These are phyloP conservation scores for Oreochromis tanganicae DNA, from an alignment of 2,113 vertebrate species.

Conservation along the genomic window DNA sequence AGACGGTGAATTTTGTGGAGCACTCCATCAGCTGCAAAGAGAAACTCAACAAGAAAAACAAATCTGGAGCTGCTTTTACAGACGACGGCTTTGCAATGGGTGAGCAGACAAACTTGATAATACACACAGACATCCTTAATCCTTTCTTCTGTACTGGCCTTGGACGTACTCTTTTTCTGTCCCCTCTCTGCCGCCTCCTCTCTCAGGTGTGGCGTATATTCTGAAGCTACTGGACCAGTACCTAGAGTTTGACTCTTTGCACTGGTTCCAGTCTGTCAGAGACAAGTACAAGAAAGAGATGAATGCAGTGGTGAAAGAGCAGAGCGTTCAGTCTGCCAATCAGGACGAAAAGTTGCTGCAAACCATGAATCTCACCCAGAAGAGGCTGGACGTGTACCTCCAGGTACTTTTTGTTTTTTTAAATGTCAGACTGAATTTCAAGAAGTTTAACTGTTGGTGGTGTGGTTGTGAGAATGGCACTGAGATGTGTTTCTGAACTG, in stretches of 20 bases:
- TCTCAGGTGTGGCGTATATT: constrained; percentile 93
- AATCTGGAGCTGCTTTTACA: constrained; percentile 93
- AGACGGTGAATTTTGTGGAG: constrained; percentile 97
- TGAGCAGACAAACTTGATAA: constrained; percentile 55
- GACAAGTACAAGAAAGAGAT: constrained; percentile 95
- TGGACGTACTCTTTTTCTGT: neutral
- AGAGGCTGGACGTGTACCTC: constrained; percentile 89
- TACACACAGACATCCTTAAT: neutral
- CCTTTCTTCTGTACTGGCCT: neutral
- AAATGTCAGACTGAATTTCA: neutral
- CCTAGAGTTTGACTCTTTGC: constrained; percentile 96
- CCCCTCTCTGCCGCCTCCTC: neutral
- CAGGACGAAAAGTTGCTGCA: constrained; percentile 96
- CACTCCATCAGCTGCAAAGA: constrained; percentile 98
- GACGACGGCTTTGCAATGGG: constrained; percentile 99
- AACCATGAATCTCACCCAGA: constrained; percentile 98
- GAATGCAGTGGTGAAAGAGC: constrained; percentile 89
- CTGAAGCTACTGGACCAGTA: constrained; percentile 98
- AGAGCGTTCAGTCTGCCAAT: constrained; percentile 83
- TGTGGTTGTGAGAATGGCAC: neutral
- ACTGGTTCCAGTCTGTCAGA: constrained; percentile 97
- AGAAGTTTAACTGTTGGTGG: neutral
- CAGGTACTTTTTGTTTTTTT: constrained; percentile 73
- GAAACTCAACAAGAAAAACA: constrained; percentile 98
- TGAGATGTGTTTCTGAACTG: neutral